Percentiles rank a stretch among this genome's conserved stretches.
Conservation (phyloP, 2,797 vertebrate genomes). For the Emys orbicularis region DNA sequence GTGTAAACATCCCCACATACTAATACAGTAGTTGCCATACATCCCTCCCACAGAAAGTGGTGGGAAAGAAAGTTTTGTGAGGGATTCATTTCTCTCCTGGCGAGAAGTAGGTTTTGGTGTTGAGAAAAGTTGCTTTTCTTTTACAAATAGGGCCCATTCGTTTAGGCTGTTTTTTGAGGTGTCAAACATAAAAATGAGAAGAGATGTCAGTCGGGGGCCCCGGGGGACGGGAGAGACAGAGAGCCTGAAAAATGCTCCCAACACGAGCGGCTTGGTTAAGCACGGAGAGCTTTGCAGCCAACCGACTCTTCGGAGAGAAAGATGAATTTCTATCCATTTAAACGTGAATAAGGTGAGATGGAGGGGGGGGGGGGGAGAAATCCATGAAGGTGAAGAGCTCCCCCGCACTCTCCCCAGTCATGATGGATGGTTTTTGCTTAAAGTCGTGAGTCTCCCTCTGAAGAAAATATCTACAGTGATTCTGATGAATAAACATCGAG, state of each 20-base stretch:
- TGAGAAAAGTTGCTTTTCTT: conserved; percentile 49
- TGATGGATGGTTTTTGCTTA: conserved; percentile 66
- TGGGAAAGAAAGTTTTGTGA: background rate
- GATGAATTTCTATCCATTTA: conserved; percentile 72
- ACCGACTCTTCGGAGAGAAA: conserved; percentile 64
- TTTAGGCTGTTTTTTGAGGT: conserved; percentile 38
- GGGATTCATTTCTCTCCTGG: background rate
- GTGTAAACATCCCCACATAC: background rate
- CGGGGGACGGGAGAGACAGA: background rate
- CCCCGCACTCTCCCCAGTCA: background rate
- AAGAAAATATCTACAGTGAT: conserved; percentile 62
- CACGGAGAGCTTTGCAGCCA: background rate
- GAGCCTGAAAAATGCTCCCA: conserved; percentile 61
- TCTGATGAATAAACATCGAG: conserved; percentile 69
- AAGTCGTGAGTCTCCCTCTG: conserved; percentile 41
- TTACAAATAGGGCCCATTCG: conserved; percentile 20
- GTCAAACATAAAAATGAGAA: conserved; percentile 57
- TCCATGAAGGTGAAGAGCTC: conserved; percentile 62
- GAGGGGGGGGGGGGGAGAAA: background rate
- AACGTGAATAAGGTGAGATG: conserved; percentile 58
- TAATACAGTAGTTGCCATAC: background rate
- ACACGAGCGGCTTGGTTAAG: conserved; percentile 32
- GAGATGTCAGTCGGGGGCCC: background rate
- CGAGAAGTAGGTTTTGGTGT: conserved; percentile 18
- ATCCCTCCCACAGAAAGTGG: background rate